Evolutionary conservation across 1,140 invertebrate species (phyloP), one percentile per base, ranked within the genome.

Genomic region (Zaprionus nigranus): DNA sequence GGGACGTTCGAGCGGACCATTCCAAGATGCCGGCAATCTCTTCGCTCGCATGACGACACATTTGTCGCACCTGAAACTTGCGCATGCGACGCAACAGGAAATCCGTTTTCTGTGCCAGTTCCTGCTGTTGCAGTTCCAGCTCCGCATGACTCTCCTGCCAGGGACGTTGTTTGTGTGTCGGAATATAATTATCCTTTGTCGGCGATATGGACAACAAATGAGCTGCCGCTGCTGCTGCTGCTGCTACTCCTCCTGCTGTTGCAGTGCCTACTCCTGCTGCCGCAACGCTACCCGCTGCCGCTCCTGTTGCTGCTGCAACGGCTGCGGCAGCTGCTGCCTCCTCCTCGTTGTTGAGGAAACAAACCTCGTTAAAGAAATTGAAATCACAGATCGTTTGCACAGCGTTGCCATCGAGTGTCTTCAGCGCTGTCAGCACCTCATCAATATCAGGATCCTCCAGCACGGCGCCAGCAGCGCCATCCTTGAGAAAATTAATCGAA

Each of bases 21-120:
- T 96, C 95, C 86, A 97, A 93, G 64, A 97, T 94, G 63, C 95
- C 94, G 15, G 94, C 94, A 2, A 96, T 94, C 92, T 98, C 96
- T 66, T 96, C 95, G 59, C 95, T 95, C 26, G 95, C 94, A 90
- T 97, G 96, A 58, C 95, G 95, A 13, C 97, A 96, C 75, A 97
- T 93, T 17, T 95, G 93, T 58, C 95, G 93, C 0, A 95, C 94
- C 92, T 98, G 97, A 7, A 97, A 92, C 84, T 97, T 97, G 1
- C 96, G 93, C 40, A 98, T 92, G 53, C 97, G 93, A 64, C 96
- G 94, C 76, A 96, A 79, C 58, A 98, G 92, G 88, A 96, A 96
- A 5, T 96, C 95, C 62, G 95, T 94, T 76, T 95, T 94, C 22
- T 95, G 93, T 78, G 96, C 95, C 28, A 96, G 93, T 49, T 95